These are phyloP conservation scores for Cygnus buccinator DNA, from an alignment of 2,113 vertebrate genomes.

Conservation along the genomic window DNA sequence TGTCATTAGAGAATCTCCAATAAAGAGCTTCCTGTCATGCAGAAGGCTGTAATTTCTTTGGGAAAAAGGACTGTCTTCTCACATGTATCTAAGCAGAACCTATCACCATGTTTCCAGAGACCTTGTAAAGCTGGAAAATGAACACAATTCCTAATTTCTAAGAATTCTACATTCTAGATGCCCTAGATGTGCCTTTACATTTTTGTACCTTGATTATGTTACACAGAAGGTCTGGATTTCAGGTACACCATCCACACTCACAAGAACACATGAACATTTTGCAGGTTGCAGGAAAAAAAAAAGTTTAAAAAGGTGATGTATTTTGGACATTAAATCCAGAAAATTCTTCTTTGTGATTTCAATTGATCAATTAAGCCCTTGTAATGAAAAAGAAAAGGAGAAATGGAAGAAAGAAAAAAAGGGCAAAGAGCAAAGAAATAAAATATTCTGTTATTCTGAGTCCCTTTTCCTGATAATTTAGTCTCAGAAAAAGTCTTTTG, in stretches of 20 bases:
- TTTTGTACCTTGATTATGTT: background rate
- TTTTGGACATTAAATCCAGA: background rate
- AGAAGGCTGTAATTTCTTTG: background rate
- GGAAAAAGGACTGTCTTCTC: background rate
- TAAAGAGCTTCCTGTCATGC: background rate
- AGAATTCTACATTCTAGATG: background rate
- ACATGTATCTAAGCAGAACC: background rate
- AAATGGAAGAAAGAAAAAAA: background rate
- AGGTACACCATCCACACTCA: background rate
- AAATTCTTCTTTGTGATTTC: background rate
- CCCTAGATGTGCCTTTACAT: fast-evolving
- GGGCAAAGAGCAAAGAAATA: background rate
- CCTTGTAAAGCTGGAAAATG: background rate
- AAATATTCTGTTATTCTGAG: background rate
- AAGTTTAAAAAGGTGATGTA: background rate
- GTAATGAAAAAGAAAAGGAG: background rate
- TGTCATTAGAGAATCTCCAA: background rate
- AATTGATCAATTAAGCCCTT: background rate
- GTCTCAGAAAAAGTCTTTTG: background rate
- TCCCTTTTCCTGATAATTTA: background rate
- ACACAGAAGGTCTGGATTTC: background rate
- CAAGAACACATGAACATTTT: background rate
- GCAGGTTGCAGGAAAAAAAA: background rate
- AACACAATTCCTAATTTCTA: background rate
- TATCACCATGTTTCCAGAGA: background rate